Evolutionary conservation across 1,140 invertebrate genomes (phyloP), one percentile per base, ranked within the genome.

Genomic region (Temnothorax longispinosus): DNA sequence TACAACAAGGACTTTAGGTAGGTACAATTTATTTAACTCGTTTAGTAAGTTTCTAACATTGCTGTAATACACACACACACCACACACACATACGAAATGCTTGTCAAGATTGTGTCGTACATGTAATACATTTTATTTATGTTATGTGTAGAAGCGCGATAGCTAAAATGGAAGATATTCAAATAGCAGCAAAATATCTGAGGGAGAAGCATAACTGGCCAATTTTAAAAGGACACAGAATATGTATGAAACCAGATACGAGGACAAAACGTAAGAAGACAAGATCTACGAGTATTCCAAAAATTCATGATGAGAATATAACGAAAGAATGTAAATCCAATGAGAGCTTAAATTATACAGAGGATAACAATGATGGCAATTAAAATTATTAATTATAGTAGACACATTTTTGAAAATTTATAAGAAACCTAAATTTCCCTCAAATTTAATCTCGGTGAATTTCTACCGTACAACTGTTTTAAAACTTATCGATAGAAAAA

Each of bases 181-280:
- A 89, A 7, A 2, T 87, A 56, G 92, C 92, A 44, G 87, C 87
- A 15, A 85, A 91, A 35, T 94, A 93, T 71, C 85, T 93, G 13
- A 75, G n/a, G 38, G 84, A 87, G 6, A 56, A 75, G 56, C 60
- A 35, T 6, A 80, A 88, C 52, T 47, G 41, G 65, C 93, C 92
- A 58, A n/a, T 64, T 41, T 47, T 93, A 3, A 44, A 64, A 10
- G 92, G 87, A 15, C 65, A 90, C 21, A 72, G 44, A 87, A 56
- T 93, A 21, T 74, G 38, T 8, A 60, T 93, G 21, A 88, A 91
- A n/a, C 4, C 80, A 27, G 89, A 93, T 32, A 92, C 64, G 1
- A 88, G 90, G 81, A 75, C 44, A 18, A 86, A 84, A 56, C 88
- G 85, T 47, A 89, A 62, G 32, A 92, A 72, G 47, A 80, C 56